phyloP scores from a whole-genome alignment of 2,797 vertebrate species.

The Mus spretus region DNA sequence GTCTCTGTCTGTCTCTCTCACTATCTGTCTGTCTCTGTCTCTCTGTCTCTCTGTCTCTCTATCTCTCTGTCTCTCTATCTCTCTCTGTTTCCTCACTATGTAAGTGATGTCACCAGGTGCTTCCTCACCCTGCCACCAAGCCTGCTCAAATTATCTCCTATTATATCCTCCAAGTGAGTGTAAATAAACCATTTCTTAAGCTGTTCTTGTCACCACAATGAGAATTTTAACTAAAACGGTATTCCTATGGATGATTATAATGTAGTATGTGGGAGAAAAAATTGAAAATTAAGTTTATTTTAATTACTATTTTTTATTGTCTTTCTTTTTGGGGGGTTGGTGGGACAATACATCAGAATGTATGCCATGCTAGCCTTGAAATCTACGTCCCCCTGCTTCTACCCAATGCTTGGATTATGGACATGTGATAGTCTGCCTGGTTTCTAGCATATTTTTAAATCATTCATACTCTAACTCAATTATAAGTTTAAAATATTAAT shows the following conservation, averaged over 20 bases:
- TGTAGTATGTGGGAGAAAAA: background rate
- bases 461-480: background rate
- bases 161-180: background rate
- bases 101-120: background rate
- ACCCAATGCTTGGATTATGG: background rate
- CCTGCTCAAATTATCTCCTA: background rate
- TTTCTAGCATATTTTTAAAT: background rate
- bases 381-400: background rate
- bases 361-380: background rate
- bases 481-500: background rate
- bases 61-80: no score
- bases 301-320: background rate
- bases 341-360: no score
- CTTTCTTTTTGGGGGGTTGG: background rate
- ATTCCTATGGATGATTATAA: background rate
- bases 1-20: no score
- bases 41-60: no score
- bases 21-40: no score
- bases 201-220: background rate
- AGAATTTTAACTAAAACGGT: background rate
- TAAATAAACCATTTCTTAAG: background rate
- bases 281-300: background rate
- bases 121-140: background rate
- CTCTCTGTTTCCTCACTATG: background rate
- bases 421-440: background rate